Conservation (phyloP, 2,797 vertebrate genomes). For the Meda fulgida region DNA sequence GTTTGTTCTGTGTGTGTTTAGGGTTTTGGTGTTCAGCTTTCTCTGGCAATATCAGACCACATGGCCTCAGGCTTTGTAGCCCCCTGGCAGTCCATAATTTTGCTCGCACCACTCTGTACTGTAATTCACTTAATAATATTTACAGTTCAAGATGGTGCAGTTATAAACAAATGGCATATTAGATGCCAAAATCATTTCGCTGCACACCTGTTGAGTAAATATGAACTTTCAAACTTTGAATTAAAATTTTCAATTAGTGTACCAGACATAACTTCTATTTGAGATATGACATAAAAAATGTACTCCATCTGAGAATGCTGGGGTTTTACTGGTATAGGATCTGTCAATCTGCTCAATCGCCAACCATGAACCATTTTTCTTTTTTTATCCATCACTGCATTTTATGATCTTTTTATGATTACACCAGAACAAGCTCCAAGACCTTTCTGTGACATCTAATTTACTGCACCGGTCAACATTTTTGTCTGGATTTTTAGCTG, state of each 20-base stretch:
- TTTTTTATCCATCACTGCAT: constrained; percentile 43
- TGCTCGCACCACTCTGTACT: not conserved
- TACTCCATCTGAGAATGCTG: not conserved
- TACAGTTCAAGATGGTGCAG: not conserved
- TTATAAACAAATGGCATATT: not conserved
- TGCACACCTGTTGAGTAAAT: not conserved
- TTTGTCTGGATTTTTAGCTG: not conserved
- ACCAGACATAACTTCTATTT: not conserved
- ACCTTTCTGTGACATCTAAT: constrained; percentile 36
- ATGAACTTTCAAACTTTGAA: not conserved
- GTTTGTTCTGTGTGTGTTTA: not conserved
- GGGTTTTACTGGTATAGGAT: constrained; percentile 21
- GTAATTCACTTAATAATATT: not conserved
- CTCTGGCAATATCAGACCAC: not conserved
- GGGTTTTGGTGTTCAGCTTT: not conserved
- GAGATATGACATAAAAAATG: not conserved
- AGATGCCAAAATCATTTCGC: not conserved
- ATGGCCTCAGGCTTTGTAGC: not conserved
- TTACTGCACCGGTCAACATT: constrained; percentile 33
- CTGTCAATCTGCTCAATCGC: constrained; percentile 15
- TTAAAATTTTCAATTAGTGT: not conserved
- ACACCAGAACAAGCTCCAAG: constrained; percentile 5
- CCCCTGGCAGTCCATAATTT: not conserved
- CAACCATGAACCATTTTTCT: constrained; percentile 42
- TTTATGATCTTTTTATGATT: constrained; percentile 41